Base-by-base conservation (phyloP, 2,888 invertebrate species). In the Cryptus viduatorius region DNA sequence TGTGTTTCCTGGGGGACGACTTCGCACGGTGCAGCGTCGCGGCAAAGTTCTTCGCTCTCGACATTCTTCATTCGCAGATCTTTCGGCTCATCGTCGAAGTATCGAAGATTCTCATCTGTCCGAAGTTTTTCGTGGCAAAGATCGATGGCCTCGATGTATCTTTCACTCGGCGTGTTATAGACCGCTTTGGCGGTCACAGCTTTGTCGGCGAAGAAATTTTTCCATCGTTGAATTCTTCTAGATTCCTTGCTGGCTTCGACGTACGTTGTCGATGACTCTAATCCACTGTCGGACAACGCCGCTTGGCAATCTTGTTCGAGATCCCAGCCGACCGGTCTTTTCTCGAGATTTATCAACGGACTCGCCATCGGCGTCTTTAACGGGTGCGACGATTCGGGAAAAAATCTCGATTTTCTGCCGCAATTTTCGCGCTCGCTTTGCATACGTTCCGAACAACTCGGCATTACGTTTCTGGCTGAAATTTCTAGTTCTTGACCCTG, bases 231-330 rank as follows among this genome's bases (percentile, higher is more conserved):
- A 24, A 77, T 29, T 61, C 67, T 84, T 29, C 82, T 67, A n/a
- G 86, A 82, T 42, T 86, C 79, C 50, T 87, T 86, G 42, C 73
- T 73, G 10, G 85, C 86, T 56, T 86, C 87, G 69, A 83, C 78
- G 50, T 79, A 86, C 8, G 87, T 87, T 59, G 87, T 87, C 24
- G 87, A 87, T 0, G 87, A 87, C 59, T 87, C 87, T n/a, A 87
- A 76, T 1, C 87, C 87, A 68, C 87, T 87, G 73, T 87, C 87
- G 1, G 87, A 87, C 42, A 87, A 46, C 8, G 82, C 85, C 4
- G 85, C 82, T 44, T 86, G 85, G 24, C 83, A 87, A 71, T 87
- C 82, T 10, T 79, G 81, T 46, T 83, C 87, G 3, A 79, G 29
- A 56, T 87, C 87, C 79, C 86, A 82, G 3, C 76, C 75, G 5